Evolutionary conservation across 2,888 invertebrate species (phyloP), one percentile per base, ranked within the genome.

Genomic region (Lasioglossum oenotherae): DNA sequence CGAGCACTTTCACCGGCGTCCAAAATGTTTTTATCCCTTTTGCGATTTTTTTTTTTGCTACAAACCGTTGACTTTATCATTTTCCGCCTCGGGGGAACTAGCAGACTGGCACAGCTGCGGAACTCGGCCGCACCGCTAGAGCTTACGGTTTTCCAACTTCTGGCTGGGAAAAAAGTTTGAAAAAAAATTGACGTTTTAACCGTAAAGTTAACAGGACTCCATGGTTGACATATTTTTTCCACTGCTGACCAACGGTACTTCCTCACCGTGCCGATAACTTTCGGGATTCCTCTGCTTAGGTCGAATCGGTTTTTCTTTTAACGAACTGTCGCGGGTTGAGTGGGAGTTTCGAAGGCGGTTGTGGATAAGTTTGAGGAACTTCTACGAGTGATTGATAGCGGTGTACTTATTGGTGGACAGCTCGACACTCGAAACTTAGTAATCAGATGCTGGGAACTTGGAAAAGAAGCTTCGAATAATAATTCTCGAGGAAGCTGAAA

Each of bases 161-260:
- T 12, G 31, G 67, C 23, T 19, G 53, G 69, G 69, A 83, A 91
- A 89, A 91, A 88, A 88, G 10, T 60, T 38, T 38, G 14, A 78
- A 82, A 92, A 92, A 92, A 89, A 90, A 87, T 86, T 90, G 89
- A 92, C 91, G 92, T 91, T 89, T 90, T 92, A 90, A 92, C 92
- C 80, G 92, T 86, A 81, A 89, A 88, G 89, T 89, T 90, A 92
- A 90, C 91, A 87, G 91, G 80, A 81, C 73, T 78, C 80, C 78
- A 87, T 78, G 78, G 85, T 85, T 82, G 86, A 80, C 79, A 74
- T 67, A 81, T 81, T 80, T 88, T 82, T 87, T 82, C 49, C 8
- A 14, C 0, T 6, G 16, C 12, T 53, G 44, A 2, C 23, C 14
- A 82, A 79, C 87, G 83, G 79, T 86, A 83, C 69, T 31, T n/a